Conservation (phyloP, 2,888 invertebrate genomes). For the Blomia tropicalis region DNA sequence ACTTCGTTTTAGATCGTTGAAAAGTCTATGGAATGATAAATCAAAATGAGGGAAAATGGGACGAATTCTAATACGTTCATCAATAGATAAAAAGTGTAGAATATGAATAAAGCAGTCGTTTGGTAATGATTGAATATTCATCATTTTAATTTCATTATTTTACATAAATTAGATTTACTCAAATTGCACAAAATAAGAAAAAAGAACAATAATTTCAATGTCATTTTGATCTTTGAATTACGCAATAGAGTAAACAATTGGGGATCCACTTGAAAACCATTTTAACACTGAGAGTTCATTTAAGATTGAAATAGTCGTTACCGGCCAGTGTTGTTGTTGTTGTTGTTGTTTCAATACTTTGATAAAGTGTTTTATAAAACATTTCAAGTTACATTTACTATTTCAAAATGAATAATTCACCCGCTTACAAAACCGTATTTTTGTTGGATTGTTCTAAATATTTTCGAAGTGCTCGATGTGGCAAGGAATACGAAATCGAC, state of each 20-base stretch:
- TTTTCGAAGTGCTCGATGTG: conserved; percentile 61
- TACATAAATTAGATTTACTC: not conserved
- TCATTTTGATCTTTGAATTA: too few relatives aligned
- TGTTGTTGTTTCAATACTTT: too few relatives aligned
- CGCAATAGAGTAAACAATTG: too few relatives aligned
- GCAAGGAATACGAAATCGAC: conserved; percentile 67
- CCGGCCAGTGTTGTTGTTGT: too few relatives aligned
- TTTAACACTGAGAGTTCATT: too few relatives aligned
- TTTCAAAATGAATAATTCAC: not conserved
- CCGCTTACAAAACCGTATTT: conserved; percentile 68
- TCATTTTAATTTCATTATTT: not conserved
- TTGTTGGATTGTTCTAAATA: conserved; percentile 84
- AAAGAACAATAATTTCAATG: too few relatives aligned
- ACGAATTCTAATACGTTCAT: not conserved
- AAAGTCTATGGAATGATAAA: not conserved
- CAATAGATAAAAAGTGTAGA: not conserved
- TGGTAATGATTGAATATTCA: not conserved
- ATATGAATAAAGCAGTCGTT: not conserved
- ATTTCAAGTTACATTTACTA: too few relatives aligned
- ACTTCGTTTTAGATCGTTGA: not conserved
- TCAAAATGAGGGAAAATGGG: not conserved
- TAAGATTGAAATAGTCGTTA: too few relatives aligned
- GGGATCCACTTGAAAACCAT: too few relatives aligned
- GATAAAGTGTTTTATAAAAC: too few relatives aligned
- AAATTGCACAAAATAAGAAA: too few relatives aligned